Conservation (phyloP, 2,113 vertebrate genomes). For the Podiceps cristatus region DNA sequence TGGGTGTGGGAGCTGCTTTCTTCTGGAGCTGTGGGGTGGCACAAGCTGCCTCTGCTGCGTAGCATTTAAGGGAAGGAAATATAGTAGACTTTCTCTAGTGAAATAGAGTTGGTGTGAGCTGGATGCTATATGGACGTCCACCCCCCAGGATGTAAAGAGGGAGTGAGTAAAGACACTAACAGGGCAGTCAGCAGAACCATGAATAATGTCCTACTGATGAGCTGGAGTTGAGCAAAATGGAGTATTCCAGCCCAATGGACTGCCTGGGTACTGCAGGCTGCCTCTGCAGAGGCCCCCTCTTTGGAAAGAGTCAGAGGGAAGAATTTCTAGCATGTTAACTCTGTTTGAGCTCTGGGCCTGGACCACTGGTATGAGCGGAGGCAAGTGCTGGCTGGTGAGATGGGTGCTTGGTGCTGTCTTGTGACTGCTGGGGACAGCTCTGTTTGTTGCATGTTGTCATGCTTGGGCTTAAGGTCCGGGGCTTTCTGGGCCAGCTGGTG, state of each 20-base stretch:
- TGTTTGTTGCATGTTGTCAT: background rate
- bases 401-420: background rate
- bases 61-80: background rate
- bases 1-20: background rate
- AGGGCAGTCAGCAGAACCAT: background rate
- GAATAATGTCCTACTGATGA: background rate
- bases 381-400: background rate
- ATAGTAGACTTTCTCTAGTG: background rate
- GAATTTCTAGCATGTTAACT: fast-evolving
- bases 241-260: background rate
- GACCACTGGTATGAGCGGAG: background rate
- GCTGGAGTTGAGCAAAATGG: background rate
- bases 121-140: background rate
- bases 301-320: background rate
- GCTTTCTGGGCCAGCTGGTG: background rate
- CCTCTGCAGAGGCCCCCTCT: background rate
- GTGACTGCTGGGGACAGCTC: background rate
- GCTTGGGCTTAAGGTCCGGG: background rate
- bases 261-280: background rate
- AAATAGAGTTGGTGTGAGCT: background rate
- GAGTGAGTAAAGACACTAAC: background rate
- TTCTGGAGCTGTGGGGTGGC: background rate
- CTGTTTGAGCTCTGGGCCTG: background rate
- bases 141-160: background rate
- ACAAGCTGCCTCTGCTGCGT: background rate